Percentiles rank a stretch among this genome's conserved stretches.
These are phyloP conservation scores for Venturia canescens DNA, from an alignment of 1,140 invertebrate species.

Conservation along the genomic window DNA sequence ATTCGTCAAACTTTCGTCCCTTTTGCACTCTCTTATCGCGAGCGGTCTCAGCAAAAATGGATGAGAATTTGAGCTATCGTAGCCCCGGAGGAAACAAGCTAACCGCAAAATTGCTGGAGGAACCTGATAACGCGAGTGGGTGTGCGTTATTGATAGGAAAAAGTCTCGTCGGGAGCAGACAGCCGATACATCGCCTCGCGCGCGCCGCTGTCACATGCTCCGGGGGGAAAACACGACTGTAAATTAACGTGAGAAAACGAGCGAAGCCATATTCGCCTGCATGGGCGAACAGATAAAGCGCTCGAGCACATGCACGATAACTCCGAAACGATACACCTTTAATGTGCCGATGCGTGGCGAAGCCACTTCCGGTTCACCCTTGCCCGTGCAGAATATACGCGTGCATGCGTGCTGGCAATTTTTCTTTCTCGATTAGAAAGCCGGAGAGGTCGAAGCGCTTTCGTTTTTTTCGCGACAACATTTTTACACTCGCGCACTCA, in stretches of 20 bases:
- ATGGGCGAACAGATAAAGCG: conserved; percentile 30
- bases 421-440: no score
- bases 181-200: neutral
- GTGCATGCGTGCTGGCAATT: no score
- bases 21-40: no score
- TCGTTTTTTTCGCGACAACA: no score
- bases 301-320: neutral
- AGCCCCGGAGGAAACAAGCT: conserved; percentile 49
- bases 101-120: conserved; percentile 57
- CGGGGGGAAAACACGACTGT: conserved; percentile 47
- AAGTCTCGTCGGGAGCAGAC: neutral
- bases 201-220: no score
- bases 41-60: no score
- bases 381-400: neutral
- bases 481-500: no score
- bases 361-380: conserved; percentile 53
- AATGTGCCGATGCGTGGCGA: conserved; percentile 37
- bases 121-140: conserved; percentile 59
- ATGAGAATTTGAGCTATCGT: conserved; percentile 37
- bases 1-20: no score
- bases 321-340: conserved; percentile 11
- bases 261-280: conserved; percentile 33
- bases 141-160: conserved; percentile 54
- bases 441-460: no score
- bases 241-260: conserved; percentile 63